Percentiles rank a stretch among this genome's conserved stretches.
These are phyloP conservation scores for Myanophis thanlyinensis DNA, from an alignment of 2,113 vertebrate species.

Conservation along the genomic window DNA sequence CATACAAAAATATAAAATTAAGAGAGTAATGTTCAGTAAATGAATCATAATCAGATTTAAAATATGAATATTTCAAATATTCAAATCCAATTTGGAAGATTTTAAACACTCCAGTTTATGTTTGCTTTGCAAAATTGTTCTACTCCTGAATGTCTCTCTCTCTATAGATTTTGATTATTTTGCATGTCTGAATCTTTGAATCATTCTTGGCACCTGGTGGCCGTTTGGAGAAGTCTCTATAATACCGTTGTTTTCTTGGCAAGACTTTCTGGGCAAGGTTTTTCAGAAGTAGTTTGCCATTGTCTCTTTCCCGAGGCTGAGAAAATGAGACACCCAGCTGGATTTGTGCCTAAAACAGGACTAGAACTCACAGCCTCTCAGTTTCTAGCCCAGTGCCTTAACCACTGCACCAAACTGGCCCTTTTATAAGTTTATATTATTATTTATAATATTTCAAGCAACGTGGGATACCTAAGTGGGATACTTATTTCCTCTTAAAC, in stretches of 20 bases:
- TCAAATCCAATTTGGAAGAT: background rate
- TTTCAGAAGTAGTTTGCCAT: background rate
- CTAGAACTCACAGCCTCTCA: background rate
- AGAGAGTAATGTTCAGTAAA: background rate
- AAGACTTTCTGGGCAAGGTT: background rate
- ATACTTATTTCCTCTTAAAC: background rate
- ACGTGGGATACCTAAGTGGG: too few relatives aligned
- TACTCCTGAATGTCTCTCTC: too few relatives aligned
- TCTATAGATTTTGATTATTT: background rate
- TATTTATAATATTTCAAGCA: background rate
- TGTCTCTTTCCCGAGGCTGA: background rate
- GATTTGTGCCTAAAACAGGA: background rate
- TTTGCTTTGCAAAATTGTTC: background rate
- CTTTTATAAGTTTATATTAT: background rate
- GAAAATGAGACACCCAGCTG: background rate
- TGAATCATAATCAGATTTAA: background rate
- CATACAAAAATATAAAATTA: background rate
- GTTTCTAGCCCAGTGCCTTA: background rate
- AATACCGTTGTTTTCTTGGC: background rate
- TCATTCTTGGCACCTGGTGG: background rate
- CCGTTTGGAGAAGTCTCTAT: background rate
- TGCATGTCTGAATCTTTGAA: background rate
- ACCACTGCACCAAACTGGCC: background rate
- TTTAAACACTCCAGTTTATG: background rate
- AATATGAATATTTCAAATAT: background rate